Conservation (phyloP, 2,797 vertebrate species). For the Lycodopsis pacificus region DNA sequence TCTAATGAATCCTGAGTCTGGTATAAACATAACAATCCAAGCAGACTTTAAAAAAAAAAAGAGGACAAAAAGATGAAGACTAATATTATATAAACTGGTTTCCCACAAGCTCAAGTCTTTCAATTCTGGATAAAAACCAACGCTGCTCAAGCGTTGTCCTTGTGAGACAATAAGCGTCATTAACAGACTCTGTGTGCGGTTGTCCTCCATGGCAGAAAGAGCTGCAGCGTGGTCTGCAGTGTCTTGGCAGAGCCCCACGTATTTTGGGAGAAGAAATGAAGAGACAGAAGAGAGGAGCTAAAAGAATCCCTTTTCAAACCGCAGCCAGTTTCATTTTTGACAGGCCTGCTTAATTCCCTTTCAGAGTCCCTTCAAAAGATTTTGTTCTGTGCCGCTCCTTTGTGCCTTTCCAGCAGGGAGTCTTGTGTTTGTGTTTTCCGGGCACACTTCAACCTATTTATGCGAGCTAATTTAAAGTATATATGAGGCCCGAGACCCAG, state of each 20-base stretch:
- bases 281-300: slow-evolving; percentile 63
- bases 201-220: slow-evolving; percentile 56
- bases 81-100: slow-evolving; percentile 10
- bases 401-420: slow-evolving; percentile 69
- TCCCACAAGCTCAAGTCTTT: slow-evolving; percentile 7
- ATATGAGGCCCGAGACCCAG: slow-evolving; percentile 59
- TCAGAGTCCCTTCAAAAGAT: slow-evolving; percentile 76
- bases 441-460: slow-evolving; percentile 74
- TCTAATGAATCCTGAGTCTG: neutral
- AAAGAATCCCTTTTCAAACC: slow-evolving; percentile 74
- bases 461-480: slow-evolving; percentile 75
- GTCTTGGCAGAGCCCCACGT: slow-evolving; percentile 62
- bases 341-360: slow-evolving; percentile 80
- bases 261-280: slow-evolving; percentile 51
- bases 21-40: neutral
- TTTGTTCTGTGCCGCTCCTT: slow-evolving; percentile 68
- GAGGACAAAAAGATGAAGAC: neutral
- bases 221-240: slow-evolving; percentile 70
- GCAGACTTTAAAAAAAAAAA: neutral
- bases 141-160: slow-evolving; percentile 16
- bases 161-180: slow-evolving; percentile 32
- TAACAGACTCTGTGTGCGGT: slow-evolving; percentile 59
- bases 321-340: slow-evolving; percentile 78
- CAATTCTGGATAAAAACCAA: slow-evolving; percentile 16
- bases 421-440: slow-evolving; percentile 69